Evolutionary conservation across 2,797 vertebrate genomes (phyloP).

Genomic region (Phrynocephalus vlangalii): DNA sequence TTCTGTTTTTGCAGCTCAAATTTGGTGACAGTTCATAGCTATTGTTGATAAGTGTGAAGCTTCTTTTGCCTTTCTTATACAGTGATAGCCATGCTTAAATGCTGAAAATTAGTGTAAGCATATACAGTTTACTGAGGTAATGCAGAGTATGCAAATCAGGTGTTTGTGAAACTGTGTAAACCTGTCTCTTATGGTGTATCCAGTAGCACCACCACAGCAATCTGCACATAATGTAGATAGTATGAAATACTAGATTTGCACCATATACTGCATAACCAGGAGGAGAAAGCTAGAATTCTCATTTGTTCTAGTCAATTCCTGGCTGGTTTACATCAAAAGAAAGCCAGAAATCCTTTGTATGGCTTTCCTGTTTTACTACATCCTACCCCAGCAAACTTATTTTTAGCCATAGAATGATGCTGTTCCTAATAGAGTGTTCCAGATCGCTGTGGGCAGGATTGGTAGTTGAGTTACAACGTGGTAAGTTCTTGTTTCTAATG

Average conservation of each 20-base stretch:
- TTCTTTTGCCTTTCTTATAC: no score
- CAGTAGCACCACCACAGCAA: neutral
- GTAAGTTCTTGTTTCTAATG: neutral
- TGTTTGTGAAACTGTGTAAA: neutral
- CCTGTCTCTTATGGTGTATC: neutral
- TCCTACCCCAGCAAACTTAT: neutral
- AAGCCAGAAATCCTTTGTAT: neutral
- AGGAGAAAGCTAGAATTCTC: no score
- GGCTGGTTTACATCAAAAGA: neutral
- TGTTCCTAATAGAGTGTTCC: neutral
- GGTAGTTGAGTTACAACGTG: neutral
- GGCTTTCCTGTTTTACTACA: neutral
- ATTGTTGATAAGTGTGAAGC: no score
- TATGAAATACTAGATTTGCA: no score
- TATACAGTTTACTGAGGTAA: neutral
- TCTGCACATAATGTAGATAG: no score
- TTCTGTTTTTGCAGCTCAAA: neutral
- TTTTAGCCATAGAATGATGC: neutral
- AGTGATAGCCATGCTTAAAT: neutral
- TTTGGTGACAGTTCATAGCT: neutral
- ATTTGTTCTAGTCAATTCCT: neutral
- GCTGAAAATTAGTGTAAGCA: neutral
- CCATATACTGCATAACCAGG: no score
- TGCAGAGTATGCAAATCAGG: no score
- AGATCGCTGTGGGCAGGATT: neutral